Evolutionary conservation across 2,888 invertebrate species (phyloP), one percentile per base, ranked within the genome.

Genomic region (Nomada fabriciana): DNA sequence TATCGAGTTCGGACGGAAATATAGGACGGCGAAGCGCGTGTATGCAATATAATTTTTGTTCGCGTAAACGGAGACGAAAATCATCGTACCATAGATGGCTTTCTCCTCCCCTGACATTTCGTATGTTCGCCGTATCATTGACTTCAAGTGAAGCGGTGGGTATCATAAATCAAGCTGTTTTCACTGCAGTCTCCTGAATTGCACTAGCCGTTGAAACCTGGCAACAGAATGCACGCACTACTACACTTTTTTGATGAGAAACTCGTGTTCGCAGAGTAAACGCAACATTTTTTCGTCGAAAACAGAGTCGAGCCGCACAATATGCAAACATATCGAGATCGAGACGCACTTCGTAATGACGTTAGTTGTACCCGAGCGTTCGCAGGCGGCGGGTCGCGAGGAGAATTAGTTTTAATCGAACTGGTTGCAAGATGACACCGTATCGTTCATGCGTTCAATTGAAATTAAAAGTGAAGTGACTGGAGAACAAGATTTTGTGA

Each of bases 251-350:
- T 20, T 18, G 57, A 13, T 47, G 13, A 47, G 1, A 57, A 65
- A 53, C 52, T 20, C 61, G 25, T 23, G 36, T 42, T 57, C 47
- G 67, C 52, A 13, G 64, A 59, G 10, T 53, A 18, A 10, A 53
- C 23, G 25, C 29, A 25, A 71, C n/a, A 20, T 29, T 79, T 61
- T 53, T 23, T 10, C 15, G 23, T 43, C 36, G 50, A 52, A 20
- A 18, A 36, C 36, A 18, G 18, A 69, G 13, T 29, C 23, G 20
- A 55, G 20, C 7, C 57, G 42, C 67, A 64, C 80, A 83, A 65
- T 59, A 78, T 29, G 80, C 60, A 79, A 68, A 86, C 86, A 83
- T 86, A 86, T 86, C 85, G 83, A 76, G 53, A 60, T 50, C 82
- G 63, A 67, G 76, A 59, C 64, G 23, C 36, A 36, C n/a, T 82